Evolutionary conservation across 2,113 vertebrate genomes (phyloP), one percentile per base, ranked within the genome.

Genomic region (Hippocampus mohnikei): DNA sequence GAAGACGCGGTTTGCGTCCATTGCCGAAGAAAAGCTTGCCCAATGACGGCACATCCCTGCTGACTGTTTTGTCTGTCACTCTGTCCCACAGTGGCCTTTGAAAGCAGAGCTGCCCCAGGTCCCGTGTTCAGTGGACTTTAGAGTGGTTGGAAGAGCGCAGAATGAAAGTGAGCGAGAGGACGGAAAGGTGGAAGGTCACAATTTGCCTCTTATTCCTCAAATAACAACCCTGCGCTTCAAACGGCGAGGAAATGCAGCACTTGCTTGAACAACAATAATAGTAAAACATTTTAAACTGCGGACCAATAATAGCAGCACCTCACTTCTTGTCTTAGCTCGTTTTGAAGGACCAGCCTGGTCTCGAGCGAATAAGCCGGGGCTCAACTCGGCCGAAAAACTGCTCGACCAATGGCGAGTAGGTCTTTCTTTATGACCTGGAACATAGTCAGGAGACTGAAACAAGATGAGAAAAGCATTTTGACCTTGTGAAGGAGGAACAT

Each of bases 71-170:
- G 75, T 81, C 81, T 74, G 72, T 81, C 74, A 80, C 64, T 71
- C 77, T 77, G 75, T 70, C 75, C 77, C 69, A 67, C 66, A 58
- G n/a, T 62, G 37, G 29, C 60, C 48, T 50, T 53, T 53, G 71
- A 84, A 84, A 82, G 75, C 78, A 78, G 67, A 78, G 61, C 76
- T 81, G 85, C 77, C 81, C 72, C 69, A 53, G 81, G 84, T 84
- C 68, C 59, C 69, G 46, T 69, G 71, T 77, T 41, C 46, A 86
- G 76, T 78, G 80, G 75, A 81, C 75, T 75, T 78, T 61, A 70
- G 66, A 79, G 71, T 68, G 66, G 68, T 23, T 64, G 18, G 71
- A 66, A 72, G 42, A 68, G 44, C 40, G 37, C 6, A 41, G 25
- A 46, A 67, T 37, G 37, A 27, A 65, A 29, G 23, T 40, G 71